Evolutionary conservation across 2,113 vertebrate genomes (phyloP).

Genomic region (Chionis minor): DNA sequence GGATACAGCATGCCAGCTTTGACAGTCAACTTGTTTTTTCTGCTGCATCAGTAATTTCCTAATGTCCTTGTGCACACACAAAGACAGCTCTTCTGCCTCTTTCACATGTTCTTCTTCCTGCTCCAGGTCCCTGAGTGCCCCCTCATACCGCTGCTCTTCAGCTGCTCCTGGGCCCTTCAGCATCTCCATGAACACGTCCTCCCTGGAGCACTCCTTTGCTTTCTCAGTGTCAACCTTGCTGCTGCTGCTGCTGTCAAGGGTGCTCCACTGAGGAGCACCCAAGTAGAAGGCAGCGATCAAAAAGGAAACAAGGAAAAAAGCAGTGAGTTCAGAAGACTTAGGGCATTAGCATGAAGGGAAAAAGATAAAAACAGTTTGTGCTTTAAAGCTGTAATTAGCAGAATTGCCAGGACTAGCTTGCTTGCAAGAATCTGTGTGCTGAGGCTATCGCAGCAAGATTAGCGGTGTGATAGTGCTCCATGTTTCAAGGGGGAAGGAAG

Average conservation of each 20-base stretch:
- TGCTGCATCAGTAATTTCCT: neutral
- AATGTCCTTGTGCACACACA: neutral
- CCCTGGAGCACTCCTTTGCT: neutral
- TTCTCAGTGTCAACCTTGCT: neutral
- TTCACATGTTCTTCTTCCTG: neutral
- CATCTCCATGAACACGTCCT: neutral
- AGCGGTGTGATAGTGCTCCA: accelerated
- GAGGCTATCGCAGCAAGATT: neutral
- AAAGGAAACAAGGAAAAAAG: neutral
- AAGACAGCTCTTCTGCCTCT: neutral
- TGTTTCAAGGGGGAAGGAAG: neutral
- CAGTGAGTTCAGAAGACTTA: neutral
- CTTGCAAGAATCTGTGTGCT: neutral
- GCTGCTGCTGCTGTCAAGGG: neutral
- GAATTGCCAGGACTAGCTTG: neutral
- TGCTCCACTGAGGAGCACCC: neutral
- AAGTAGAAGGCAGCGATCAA: neutral
- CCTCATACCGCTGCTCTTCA: neutral
- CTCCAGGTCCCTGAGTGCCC: neutral
- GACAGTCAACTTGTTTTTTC: neutral
- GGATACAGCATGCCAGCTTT: neutral
- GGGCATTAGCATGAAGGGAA: neutral
- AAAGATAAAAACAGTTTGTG: neutral
- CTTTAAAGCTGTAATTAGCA: neutral
- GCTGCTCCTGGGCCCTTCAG: neutral